A percentile compares a stretch with the other conserved stretches of the same genome.
Conservation (phyloP, 1,140 invertebrate genomes). For the Pseudomyrmex sp. region DNA sequence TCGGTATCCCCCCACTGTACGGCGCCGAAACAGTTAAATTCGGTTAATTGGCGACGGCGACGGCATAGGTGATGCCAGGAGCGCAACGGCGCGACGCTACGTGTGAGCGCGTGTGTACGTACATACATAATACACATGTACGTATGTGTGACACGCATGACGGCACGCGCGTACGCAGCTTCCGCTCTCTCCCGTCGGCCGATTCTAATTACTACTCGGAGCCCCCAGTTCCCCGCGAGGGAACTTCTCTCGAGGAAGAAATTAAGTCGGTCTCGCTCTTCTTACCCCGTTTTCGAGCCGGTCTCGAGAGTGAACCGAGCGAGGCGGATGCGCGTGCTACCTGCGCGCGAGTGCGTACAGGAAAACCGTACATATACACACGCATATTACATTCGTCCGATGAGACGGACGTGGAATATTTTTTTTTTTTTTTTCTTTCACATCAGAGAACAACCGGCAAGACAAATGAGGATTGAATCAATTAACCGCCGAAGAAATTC, state of each 20-base stretch:
- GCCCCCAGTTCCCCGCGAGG: slow-evolving; percentile 23
- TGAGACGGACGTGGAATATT: not conserved
- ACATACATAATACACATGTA: not conserved
- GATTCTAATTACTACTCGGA: slow-evolving; percentile 69
- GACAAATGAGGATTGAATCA: no score
- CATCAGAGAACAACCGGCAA: no score
- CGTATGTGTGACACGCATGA: slow-evolving; percentile 71
- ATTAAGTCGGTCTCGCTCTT: slow-evolving; percentile 69
- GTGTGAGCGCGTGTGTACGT: not conserved
- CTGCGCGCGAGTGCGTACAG: slow-evolving; percentile 33
- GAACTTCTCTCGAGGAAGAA: slow-evolving; percentile 62
- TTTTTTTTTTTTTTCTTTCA: no score
- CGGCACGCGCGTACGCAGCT: slow-evolving; percentile 63
- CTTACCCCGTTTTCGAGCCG: slow-evolving; percentile 58
- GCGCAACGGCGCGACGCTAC: not conserved
- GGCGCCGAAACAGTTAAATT: slow-evolving; percentile 58
- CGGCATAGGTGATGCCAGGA: slow-evolving; percentile 40
- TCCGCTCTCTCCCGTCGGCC: slow-evolving; percentile 63
- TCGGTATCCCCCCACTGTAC: not conserved
- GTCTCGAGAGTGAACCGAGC: slow-evolving; percentile 60
- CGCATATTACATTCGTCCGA: not conserved
- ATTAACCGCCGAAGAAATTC: no score
- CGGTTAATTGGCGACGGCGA: slow-evolving; percentile 34
- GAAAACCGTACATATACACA: slow-evolving; percentile 40
- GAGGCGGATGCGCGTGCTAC: slow-evolving; percentile 49